A percentile compares a stretch with the other conserved stretches of the same genome.
Evolutionary conservation across 2,113 vertebrate genomes (phyloP).

Genomic region (Myrmecobius fasciatus): DNA sequence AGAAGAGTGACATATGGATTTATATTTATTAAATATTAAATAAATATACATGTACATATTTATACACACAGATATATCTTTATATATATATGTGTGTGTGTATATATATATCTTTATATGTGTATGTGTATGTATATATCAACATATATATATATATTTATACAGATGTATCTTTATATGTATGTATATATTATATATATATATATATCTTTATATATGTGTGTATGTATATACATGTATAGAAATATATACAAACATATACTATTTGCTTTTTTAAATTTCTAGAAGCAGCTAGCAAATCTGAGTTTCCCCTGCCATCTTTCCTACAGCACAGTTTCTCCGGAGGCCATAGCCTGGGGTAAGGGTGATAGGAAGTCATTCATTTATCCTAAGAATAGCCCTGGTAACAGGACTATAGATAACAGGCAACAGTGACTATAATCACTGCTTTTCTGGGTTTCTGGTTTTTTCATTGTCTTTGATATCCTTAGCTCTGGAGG

Average conservation of each 20-base stretch:
- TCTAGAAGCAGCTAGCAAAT: not conserved
- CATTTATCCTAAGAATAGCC: not conserved
- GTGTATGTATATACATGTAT: no score
- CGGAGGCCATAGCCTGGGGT: not conserved
- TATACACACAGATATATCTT: no score
- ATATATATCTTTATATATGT: no score
- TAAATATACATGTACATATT: no score
- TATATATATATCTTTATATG: no score
- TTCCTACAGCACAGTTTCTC: not conserved
- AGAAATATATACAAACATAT: no score
- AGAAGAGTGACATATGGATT: not conserved
- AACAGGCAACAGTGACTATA: not conserved
- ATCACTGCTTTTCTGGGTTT: rapidly evolving
- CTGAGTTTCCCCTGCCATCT: not conserved
- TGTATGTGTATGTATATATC: no score
- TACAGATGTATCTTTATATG: no score
- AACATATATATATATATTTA: no score
- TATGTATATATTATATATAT: no score
- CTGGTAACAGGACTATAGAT: not conserved
- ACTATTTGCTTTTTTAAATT: not conserved
- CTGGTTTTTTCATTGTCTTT: not conserved
- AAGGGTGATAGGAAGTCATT: not conserved
- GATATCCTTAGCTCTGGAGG: not conserved
- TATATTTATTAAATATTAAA: no score
- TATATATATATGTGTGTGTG: no score